These are phyloP conservation scores for Harpagoxenus sublaevis DNA, from an alignment of 2,888 invertebrate genomes.

Conservation along the genomic window DNA sequence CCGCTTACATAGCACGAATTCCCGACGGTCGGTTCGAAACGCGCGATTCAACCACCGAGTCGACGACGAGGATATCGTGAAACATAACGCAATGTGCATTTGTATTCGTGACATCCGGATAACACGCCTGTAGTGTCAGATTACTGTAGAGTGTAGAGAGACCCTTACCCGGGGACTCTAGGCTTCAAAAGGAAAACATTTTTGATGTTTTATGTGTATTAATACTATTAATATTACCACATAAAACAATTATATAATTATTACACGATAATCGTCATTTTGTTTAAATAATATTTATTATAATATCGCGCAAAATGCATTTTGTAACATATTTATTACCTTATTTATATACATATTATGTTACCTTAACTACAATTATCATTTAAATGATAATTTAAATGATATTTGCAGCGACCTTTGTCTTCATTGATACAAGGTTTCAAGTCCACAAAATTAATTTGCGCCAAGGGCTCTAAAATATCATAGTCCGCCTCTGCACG, in stretches of 20 bases:
- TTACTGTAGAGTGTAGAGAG: not conserved
- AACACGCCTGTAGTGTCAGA: conserved; percentile 25
- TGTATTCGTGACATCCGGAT: conserved; percentile 5
- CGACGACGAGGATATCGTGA: conserved; percentile 2
- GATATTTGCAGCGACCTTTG: not conserved
- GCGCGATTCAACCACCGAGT: conserved; percentile 12
- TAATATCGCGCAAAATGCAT: not conserved
- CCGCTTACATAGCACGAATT: conserved; percentile 36
- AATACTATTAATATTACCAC: not conserved
- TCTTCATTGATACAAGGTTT: not conserved
- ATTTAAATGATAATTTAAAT: not conserved
- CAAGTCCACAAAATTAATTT: not conserved
- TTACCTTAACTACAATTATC: not conserved
- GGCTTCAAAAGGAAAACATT: not conserved
- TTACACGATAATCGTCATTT: not conserved
- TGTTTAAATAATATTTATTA: not conserved
- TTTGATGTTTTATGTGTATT: not conserved
- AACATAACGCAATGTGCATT: not conserved
- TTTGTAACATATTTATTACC: not conserved
- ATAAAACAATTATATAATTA: not conserved
- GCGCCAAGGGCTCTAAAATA: not conserved
- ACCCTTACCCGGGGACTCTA: not conserved
- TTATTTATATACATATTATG: not conserved
- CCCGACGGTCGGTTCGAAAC: conserved; percentile 34
- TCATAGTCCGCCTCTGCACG: conserved; percentile 10